Evolutionary conservation across 2,888 invertebrate species (phyloP).

Genomic region (Electrophaes corylata): DNA sequence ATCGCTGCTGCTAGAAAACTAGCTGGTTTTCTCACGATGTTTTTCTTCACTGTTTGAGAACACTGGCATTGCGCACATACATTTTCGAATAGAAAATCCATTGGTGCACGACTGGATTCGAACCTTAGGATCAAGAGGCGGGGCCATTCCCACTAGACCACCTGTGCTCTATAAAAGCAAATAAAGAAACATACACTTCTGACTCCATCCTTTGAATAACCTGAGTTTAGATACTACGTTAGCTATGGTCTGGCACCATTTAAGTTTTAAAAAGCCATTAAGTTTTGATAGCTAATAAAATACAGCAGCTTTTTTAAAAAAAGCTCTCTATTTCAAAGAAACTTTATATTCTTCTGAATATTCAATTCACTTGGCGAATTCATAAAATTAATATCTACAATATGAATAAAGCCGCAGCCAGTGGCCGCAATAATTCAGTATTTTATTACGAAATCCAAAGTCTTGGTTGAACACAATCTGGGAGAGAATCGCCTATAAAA

Average conservation of each 20-base stretch:
- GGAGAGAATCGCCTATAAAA: conserved; percentile 49
- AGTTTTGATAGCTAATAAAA: conserved; percentile 25
- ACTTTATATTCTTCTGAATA: conserved; percentile 33
- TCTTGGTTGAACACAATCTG: conserved; percentile 44
- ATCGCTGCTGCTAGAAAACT: too few species aligned
- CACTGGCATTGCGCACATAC: too few species aligned
- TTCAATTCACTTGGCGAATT: conserved; percentile 37
- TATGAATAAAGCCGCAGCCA: conserved; percentile 34
- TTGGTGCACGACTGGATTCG: too few species aligned
- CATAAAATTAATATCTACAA: conserved; percentile 38
- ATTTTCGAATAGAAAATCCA: too few species aligned
- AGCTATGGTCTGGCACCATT: not conserved
- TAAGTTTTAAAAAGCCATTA: conserved; percentile 12
- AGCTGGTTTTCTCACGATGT: too few species aligned
- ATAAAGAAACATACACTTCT: too few species aligned
- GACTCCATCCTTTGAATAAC: too few species aligned
- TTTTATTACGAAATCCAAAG: conserved; percentile 46
- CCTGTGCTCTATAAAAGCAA: too few species aligned
- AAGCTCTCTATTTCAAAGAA: conserved; percentile 18
- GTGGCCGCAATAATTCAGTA: conserved; percentile 44
- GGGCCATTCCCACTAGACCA: too few species aligned
- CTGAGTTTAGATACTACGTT: not conserved
- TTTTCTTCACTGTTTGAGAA: too few species aligned
- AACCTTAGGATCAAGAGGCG: too few species aligned
- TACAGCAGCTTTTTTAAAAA: conserved; percentile 15